Evolutionary conservation across 2,888 invertebrate species (phyloP), one percentile per base, ranked within the genome.

Genomic region (Himalopsyche anomala): DNA sequence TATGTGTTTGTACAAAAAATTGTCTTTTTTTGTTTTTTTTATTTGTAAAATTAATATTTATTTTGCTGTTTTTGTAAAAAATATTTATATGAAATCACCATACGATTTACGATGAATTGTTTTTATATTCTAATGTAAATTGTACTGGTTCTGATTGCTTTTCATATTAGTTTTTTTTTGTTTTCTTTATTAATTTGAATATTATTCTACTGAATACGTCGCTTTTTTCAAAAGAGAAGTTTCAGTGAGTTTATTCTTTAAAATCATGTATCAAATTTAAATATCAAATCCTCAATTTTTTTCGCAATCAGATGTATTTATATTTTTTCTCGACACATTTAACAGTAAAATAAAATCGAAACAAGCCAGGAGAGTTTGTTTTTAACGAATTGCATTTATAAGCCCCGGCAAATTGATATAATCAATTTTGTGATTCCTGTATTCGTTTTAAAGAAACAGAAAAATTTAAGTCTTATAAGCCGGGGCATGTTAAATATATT

Each of bases 91-190:
- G 54, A 91, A 93, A 93, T 93, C 93, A 93, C 93, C 93, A 93
- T 93, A 91, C 93, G 92, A 93, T 93, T 93, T 93, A 93, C 92
- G 90, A 91, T 91, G 92, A 92, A 84, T 82, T 36, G 51, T 91
- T 89, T 85, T 79, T n/a, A 69, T 45, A 56, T 86, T 87, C 86
- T 45, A 91, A 90, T 92, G 93, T 93, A 93, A 93, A 93, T 93
- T 93, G 92, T 91, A 92, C 93, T 92, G 93, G 93, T 93, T 93
- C 92, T 93, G 93, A 93, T 93, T 93, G 92, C 84, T 83, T 85
- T 45, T 83, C 12, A 51, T 81, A 81, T 81, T 81, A 81, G 81
- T 81, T 45, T 81, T 51, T 40, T 81, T 81, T 81, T 42, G 15
- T 15, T 80, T 5, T 45, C 2, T 45, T 45, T 45, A 9, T 45